Evolutionary conservation across 2,113 vertebrate genomes (phyloP).

Genomic region (Fulmarus glacialis): DNA sequence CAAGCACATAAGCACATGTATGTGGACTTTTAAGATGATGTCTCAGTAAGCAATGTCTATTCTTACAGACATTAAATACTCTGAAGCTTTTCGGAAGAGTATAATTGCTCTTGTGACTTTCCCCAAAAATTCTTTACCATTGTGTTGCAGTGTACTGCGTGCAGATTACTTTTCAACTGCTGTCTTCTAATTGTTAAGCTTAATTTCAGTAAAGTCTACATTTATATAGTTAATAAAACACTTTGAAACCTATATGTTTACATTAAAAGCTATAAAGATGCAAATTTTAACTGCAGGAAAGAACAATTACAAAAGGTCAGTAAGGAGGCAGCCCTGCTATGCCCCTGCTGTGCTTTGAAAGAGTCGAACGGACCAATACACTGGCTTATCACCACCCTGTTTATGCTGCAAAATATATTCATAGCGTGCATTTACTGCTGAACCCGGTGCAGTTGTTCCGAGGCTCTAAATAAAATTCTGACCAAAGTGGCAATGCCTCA

Average conservation of each 20-base stretch:
- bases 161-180: background rate
- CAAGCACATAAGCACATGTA: background rate
- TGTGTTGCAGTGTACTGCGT: background rate
- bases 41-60: background rate
- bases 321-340: background rate
- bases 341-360: background rate
- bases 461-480: conserved; percentile 1
- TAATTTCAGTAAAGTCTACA: background rate
- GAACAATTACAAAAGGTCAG: background rate
- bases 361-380: background rate
- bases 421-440: background rate
- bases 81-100: background rate
- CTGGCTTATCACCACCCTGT: background rate
- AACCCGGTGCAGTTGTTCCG: background rate
- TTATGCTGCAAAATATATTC: background rate
- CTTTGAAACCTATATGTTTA: background rate
- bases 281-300: background rate
- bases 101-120: background rate
- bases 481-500: background rate
- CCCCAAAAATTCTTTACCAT: background rate
- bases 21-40: background rate
- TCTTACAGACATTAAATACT: background rate
- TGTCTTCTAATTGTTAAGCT: background rate
- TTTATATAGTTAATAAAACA: background rate
- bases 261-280: background rate